Evolutionary conservation across 1,140 invertebrate species (phyloP), one percentile per base, ranked within the genome.

Genomic region (Neocloeon triangulifer): DNA sequence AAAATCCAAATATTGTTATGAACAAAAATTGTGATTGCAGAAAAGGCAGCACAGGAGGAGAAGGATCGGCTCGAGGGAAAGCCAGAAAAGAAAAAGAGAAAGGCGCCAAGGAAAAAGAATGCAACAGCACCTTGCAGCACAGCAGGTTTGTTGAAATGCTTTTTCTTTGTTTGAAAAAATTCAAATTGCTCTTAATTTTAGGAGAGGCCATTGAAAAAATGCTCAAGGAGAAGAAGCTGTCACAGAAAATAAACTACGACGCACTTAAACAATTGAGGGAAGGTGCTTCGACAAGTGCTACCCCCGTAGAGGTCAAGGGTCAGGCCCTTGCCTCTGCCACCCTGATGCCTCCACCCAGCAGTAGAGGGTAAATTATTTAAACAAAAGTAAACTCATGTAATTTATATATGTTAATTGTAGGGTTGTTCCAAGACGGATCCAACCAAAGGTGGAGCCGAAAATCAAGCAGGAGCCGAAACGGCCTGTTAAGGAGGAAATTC

Each of bases 161-260:
- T n/a, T 17, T 17, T 6, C 14, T 14, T 34, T 18, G 32, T 34
- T 33, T 7, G 34, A 12, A 25, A 5, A 23, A 35, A 19, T 29
- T 31, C 32, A 26, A 14, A 17, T 19, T 32, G 12, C n/a, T 13
- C 33, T 30, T 19, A 16, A 20, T 43, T 39, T 1, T 35, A 53
- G 74, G 73, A 2, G 86, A 94, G 57, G 88, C 86, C 0, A 86
- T 94, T 18, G 81, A 88, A 46, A 91, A 86, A 51, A 88, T 95
- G 69, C 51, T 95, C 5, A 74, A 85, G 41, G 86, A 92, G 43
- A 94, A 91, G 51, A 84, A 82, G 48, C 77, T 97, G 35, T 95
- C 89, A 1, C 73, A 68, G 4, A 97, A 97, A 64, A 94, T 97
- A 19, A 94, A 97, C 54, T 97, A 96, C 47, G 89, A 96, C 43